These are phyloP conservation scores for Sarcophaga peregrina DNA, from an alignment of 1,140 invertebrate species.

Conservation along the genomic window DNA sequence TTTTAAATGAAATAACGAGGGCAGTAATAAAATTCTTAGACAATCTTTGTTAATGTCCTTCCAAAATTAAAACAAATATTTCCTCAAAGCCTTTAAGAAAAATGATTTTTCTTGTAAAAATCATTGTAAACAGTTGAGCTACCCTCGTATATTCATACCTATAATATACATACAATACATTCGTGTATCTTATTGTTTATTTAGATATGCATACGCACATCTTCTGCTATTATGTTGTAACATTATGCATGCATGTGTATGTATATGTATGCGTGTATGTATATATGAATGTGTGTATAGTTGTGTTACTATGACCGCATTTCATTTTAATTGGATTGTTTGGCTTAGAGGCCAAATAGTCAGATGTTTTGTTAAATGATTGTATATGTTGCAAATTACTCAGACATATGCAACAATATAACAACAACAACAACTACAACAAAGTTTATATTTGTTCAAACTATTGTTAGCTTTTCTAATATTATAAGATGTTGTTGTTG, in stretches of 20 bases:
- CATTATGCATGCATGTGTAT: background rate
- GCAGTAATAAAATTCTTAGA: too few relatives aligned
- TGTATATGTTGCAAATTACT: constrained; percentile 27
- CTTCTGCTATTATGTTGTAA: background rate
- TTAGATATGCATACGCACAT: background rate
- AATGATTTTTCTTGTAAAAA: too few relatives aligned
- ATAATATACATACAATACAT: too few relatives aligned
- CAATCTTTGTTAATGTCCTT: too few relatives aligned
- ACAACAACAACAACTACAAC: too few relatives aligned
- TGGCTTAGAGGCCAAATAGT: constrained; percentile 36
- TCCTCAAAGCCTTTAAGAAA: too few relatives aligned
- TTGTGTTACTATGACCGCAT: constrained; percentile 40
- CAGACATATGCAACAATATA: background rate
- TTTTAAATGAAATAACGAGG: background rate
- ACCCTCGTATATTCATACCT: too few relatives aligned
- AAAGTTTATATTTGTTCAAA: too few relatives aligned
- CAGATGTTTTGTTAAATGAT: background rate
- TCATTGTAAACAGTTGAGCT: too few relatives aligned
- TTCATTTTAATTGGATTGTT: constrained; percentile 42
- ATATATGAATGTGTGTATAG: constrained; percentile 5
- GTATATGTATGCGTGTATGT: background rate
- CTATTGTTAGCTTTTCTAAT: background rate
- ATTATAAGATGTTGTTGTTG: background rate
- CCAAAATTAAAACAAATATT: too few relatives aligned
- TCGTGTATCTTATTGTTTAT: background rate